Percentiles rank a stretch among this genome's conserved stretches.
These are phyloP conservation scores for Colostygia pectinataria DNA, from an alignment of 2,888 invertebrate species.

Conservation along the genomic window DNA sequence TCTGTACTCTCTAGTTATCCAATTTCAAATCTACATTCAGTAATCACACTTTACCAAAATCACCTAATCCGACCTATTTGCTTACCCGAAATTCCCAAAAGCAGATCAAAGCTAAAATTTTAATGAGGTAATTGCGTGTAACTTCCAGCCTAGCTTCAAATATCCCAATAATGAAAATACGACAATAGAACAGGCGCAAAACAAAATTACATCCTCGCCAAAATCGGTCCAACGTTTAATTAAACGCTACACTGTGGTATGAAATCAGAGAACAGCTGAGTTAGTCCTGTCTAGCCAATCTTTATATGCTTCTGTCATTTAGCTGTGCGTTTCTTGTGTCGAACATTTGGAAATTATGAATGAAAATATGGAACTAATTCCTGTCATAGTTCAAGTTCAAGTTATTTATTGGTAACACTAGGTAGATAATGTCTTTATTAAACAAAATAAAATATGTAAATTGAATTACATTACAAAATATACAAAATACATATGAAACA, in stretches of 20 bases:
- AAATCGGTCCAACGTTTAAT: constrained; percentile 64
- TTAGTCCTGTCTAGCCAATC: too few species aligned
- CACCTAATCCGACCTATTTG: constrained; percentile 6
- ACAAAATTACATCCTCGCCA: constrained; percentile 57
- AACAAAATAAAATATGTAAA: too few species aligned
- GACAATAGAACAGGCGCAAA: constrained; percentile 59
- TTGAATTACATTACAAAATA: too few species aligned
- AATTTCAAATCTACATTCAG: neutral
- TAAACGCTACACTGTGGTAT: constrained; percentile 45
- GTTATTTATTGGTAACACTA: too few species aligned
- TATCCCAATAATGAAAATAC: constrained; percentile 48
- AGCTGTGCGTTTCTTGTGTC: too few species aligned
- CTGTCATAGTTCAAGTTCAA: too few species aligned
- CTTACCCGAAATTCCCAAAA: constrained; percentile 23
- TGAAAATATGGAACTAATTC: too few species aligned
- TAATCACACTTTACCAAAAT: neutral
- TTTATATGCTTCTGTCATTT: too few species aligned
- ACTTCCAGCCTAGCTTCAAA: constrained; percentile 50
- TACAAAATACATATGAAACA: too few species aligned
- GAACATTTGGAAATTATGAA: too few species aligned
- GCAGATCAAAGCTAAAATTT: constrained; percentile 37
- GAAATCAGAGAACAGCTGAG: constrained; percentile 8
- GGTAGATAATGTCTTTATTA: too few species aligned
- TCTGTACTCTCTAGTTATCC: too few species aligned
- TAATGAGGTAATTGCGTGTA: constrained; percentile 46